Evolutionary conservation across 2,797 vertebrate species (phyloP), one percentile per base, ranked within the genome.

Genomic region (Mus spretus): DNA sequence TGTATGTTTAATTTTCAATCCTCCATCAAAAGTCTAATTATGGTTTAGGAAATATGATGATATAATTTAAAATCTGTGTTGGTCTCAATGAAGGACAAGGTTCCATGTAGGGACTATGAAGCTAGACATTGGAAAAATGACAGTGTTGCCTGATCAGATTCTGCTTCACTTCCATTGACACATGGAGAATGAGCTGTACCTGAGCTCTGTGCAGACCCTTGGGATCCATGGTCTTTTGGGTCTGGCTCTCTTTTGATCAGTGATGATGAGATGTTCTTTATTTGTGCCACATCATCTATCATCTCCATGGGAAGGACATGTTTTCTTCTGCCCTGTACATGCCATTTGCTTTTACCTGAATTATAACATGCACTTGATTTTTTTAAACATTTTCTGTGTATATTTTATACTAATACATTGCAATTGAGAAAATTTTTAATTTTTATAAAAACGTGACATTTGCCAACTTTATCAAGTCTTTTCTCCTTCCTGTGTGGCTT

Each of bases 321-420:
- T 59, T 94, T 79, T 57, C n/a, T 55, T 15, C 34, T 19, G 19
- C 53, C 79, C 4, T 2, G 1, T 6, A 50, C 70, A 12, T 47
- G 31, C 4, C 12, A 37, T 81, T 90, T 93, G 95, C 75, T 84
- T 97, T 96, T 80, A 22, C 59, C n/a, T 3, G 34, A 72, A 24
- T 74, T 86, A 59, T 65, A 92, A 93, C 96, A 94, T 28, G 95
- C 10, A 65, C 26, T 65, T 65, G 28, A 65, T 22, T 22, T 74
- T 20, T 40, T 15, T n/a, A 11, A 3, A 19, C 97, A 95, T n/a
- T 92, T 86, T 89, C 28, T 96, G 34, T 72, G 19, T n/a, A 17
- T 90, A 87, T 84, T 88, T 94, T 31, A 93, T 94, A 93, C 96
- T 96, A 93, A 63, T 96, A 96, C 96, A 94, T 97, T 94, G 65